Conservation (phyloP, 2,113 vertebrate species). For the Aegithalos caudatus region DNA sequence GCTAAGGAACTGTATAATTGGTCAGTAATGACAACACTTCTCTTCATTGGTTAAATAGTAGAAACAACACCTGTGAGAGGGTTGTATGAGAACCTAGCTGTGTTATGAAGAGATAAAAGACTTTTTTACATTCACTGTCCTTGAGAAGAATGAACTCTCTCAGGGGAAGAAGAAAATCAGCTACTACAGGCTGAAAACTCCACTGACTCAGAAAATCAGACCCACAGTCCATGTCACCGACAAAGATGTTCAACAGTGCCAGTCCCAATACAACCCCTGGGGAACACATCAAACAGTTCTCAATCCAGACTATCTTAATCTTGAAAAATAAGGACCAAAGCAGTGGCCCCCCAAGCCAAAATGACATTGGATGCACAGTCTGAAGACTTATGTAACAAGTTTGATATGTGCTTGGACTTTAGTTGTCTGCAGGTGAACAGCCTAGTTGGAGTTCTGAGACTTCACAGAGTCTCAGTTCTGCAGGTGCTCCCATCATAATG, state of each 20-base stretch:
- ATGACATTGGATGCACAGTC: neutral
- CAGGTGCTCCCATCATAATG: neutral
- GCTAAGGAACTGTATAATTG: too few relatives aligned
- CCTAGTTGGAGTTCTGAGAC: neutral
- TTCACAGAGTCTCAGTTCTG: neutral
- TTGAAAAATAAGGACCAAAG: neutral
- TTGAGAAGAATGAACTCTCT: too few relatives aligned
- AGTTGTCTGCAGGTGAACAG: neutral
- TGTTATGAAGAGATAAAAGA: too few relatives aligned
- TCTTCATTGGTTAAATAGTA: too few relatives aligned
- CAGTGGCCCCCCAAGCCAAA: neutral
- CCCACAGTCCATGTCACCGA: accelerated
- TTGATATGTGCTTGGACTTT: neutral
- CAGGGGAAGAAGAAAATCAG: too few relatives aligned
- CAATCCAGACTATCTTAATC: neutral
- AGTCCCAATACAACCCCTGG: too few relatives aligned
- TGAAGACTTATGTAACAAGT: neutral
- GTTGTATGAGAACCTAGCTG: too few relatives aligned
- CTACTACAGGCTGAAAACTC: too few relatives aligned
- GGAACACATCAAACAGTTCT: neutral
- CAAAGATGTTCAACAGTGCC: neutral
- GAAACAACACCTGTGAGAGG: too few relatives aligned
- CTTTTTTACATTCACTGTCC: too few relatives aligned
- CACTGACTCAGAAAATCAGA: too few relatives aligned
- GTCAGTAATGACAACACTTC: too few relatives aligned